phyloP scores from a whole-genome alignment of 2,888 invertebrate genomes.

The Dynastes maya region DNA sequence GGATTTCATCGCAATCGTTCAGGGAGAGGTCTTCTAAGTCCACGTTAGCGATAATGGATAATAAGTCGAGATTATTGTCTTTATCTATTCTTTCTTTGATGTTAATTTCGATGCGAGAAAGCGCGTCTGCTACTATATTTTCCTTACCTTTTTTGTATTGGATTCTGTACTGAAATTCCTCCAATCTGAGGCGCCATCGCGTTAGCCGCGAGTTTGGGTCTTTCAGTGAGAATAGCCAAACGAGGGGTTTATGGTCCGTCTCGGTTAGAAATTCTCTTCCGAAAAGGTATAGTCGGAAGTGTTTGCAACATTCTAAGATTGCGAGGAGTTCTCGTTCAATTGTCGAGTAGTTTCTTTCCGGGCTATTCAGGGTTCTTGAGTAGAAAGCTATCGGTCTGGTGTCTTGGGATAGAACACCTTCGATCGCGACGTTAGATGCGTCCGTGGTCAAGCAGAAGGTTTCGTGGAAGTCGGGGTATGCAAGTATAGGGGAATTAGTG shows the following conservation, averaged over 20 bases:
- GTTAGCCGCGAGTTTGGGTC: background rate
- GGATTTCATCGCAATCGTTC: background rate
- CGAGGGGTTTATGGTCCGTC: constrained; percentile 12
- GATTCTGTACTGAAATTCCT: background rate
- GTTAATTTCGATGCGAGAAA: constrained; percentile 25
- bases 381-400: background rate
- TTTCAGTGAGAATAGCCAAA: constrained; percentile 6
- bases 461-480: constrained; percentile 47
- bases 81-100: background rate
- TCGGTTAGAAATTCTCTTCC: background rate
- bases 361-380: background rate
- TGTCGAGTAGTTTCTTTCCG: constrained; percentile 12
- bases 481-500: constrained; percentile 45
- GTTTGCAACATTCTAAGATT: background rate
- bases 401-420: background rate
- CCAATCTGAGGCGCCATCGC: background rate
- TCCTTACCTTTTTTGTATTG: constrained; percentile 29
- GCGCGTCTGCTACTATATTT: constrained; percentile 24
- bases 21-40: background rate
- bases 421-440: constrained; percentile 37
- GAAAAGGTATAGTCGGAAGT: constrained; percentile 12
- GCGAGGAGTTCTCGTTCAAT: constrained; percentile 18
- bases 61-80: background rate
- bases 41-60: background rate
- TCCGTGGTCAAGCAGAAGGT: constrained; percentile 49